Evolutionary conservation across 1,140 invertebrate species (phyloP), one percentile per base, ranked within the genome.

Genomic region (Holotrichia oblita): DNA sequence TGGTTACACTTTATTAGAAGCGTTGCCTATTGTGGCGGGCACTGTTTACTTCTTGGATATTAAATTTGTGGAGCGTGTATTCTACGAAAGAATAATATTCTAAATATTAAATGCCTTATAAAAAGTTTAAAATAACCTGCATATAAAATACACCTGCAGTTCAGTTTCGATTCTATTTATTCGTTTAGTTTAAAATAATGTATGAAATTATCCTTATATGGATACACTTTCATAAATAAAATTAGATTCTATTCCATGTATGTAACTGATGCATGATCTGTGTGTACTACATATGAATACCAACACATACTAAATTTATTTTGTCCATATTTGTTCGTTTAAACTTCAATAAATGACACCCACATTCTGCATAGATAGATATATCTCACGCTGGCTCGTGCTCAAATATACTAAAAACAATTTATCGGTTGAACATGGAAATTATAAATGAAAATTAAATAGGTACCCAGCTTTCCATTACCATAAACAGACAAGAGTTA

Each of bases 381-480:
- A 64, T 64, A 64, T 27, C 22, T 64, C 61, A 64, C 17, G 24
- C 22, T 20, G 24, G 61, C 20, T 20, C 17, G 14, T 64, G 17
- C 61, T 69, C 61, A 34, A 69, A 69, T 7, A 22, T 34, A 27
- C 14, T 14, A 22, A 20, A 22, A 69, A 14, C 61, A 34, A 69
- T 69, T 69, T 69, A 69, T 69, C 20, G 61, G 17, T 20, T 64
- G 22, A 22, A 69, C 61, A 69, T 22, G 7, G 24, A 27, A 69
- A 69, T 69, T 69, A 69, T 69, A 69, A 69, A 69, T 20, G 61
- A 69, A 69, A 69, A 69, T 69, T 27, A 27, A 69, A 69, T 69
- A 34, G 27, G 27, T 4, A 69, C 27, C 61, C 22, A 69, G 20
- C 61, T 22, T 12, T 55, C 27, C 61, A 69, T 69, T 69, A 69